Evolutionary conservation across 2,888 invertebrate genomes (phyloP), one percentile per base, ranked within the genome.

Genomic region (Hipparchia semele): DNA sequence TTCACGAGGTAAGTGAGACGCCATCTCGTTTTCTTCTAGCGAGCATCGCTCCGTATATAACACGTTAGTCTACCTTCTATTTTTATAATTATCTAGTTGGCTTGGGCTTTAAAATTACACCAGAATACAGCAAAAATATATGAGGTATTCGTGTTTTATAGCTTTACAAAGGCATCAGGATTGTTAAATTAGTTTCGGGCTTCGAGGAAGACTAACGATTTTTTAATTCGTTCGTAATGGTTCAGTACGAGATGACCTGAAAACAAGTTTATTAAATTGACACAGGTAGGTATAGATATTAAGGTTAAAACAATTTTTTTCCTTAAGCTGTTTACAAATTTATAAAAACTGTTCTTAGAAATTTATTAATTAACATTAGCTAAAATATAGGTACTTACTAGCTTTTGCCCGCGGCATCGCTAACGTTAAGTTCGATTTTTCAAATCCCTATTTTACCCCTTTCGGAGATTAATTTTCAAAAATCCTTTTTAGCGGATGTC

Each of bases 41-140:
- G 62, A 9, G 71, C 53, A 45, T 53, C 58, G 13, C 33, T 71
- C 66, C 58, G 71, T 72, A 23, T 2, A 64, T 71, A 78, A 79
- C 79, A 75, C 75, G 80, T 79, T 79, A 76, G 68, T 12, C 70
- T 76, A 74, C 58, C 76, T 75, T 76, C 76, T 75, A 39, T 79
- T 77, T 74, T 73, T 74, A 76, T 70, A 49, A 71, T 60, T 71
- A 53, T 66, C 71, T 49, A 71, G 66, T 45, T 53, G 51, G 56
- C 51, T 71, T 61, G 45, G 51, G 60, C 39, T 61, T 51, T 59
- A 59, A 65, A n/a, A 68, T 59, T 73, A 73, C 45, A 45, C 53
- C 33, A 58, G 68, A 56, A 64, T 49, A 46, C 33, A 58, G 68
- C 39, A 68, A 33, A 56, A 64, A 49, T 72, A 56, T 33, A 2